Conservation (phyloP, 1,140 invertebrate genomes). For the Drosophila pectinifera region DNA sequence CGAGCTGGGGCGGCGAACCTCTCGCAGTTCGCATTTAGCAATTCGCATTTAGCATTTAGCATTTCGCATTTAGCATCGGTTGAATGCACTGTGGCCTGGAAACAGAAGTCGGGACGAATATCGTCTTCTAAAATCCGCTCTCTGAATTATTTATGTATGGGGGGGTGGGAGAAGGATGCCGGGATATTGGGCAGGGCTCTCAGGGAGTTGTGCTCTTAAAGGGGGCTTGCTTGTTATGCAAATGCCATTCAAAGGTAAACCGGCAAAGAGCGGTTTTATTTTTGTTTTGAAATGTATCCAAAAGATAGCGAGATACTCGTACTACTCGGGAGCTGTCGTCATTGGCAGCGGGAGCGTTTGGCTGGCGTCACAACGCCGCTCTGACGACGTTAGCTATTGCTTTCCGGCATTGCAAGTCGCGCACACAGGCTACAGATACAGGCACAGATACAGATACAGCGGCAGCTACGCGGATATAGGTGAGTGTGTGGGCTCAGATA, state of each 20-base stretch:
- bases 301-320: conserved; percentile 54
- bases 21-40: conserved; percentile 60
- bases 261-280: conserved; percentile 40
- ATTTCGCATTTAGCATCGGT: conserved; percentile 57
- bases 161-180: conserved; percentile 43
- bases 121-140: conserved; percentile 24
- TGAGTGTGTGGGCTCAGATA: conserved; percentile 10
- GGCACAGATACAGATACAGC: conserved; percentile 25
- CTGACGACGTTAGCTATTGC: conserved; percentile 67
- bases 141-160: conserved; percentile 74
- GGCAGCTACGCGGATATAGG: conserved; percentile 1
- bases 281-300: conserved; percentile 60
- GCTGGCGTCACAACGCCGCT: conserved; percentile 61
- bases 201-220: background rate
- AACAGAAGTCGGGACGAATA: conserved; percentile 22
- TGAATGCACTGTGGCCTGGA: conserved; percentile 75
- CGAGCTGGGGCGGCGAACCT: conserved; percentile 38
- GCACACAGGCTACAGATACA: conserved; percentile 45
- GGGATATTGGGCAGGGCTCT: conserved; percentile 6
- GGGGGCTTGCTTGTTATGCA: conserved; percentile 75
- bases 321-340: conserved; percentile 59
- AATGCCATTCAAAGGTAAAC: conserved; percentile 74
- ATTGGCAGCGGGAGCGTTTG: conserved; percentile 52
- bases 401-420: conserved; percentile 76
- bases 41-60: conserved; percentile 27